These are phyloP conservation scores for Amiota communis DNA, from an alignment of 2,888 invertebrate species.

Conservation along the genomic window DNA sequence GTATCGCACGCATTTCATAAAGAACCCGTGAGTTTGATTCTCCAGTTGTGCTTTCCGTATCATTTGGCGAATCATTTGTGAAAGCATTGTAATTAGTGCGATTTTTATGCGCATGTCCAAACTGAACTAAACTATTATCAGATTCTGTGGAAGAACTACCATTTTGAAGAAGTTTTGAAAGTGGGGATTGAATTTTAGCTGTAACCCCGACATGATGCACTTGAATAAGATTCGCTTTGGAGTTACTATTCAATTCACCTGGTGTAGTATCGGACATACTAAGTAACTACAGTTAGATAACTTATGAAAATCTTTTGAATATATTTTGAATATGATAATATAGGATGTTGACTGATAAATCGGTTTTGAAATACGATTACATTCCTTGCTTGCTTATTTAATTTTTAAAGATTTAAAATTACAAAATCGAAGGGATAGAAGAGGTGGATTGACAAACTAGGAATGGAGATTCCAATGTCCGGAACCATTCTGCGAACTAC, in stretches of 20 bases:
- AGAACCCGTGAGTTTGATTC: conserved; percentile 53
- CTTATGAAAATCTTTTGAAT: not conserved
- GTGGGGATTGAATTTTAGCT: conserved; percentile 66
- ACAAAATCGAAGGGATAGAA: too few species aligned
- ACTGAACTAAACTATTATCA: conserved; percentile 42
- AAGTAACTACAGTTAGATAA: not conserved
- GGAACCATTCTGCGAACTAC: too few species aligned
- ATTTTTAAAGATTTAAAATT: too few species aligned
- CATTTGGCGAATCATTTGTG: conserved; percentile 45
- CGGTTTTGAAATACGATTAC: too few species aligned
- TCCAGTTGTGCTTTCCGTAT: conserved; percentile 38
- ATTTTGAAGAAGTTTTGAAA: conserved; percentile 59
- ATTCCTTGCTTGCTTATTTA: too few species aligned
- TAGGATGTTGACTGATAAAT: too few species aligned
- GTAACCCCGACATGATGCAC: conserved; percentile 70
- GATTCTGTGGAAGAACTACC: conserved; percentile 65
- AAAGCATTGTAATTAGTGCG: conserved; percentile 30
- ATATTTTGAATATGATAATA: not conserved
- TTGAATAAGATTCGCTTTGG: conserved; percentile 63
- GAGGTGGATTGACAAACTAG: too few species aligned
- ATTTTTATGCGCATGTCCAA: not conserved
- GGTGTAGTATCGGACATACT: conserved; percentile 61
- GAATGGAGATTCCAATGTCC: too few species aligned
- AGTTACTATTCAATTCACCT: conserved; percentile 47
- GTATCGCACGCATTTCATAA: conserved; percentile 64